Evolutionary conservation across 2,888 invertebrate genomes (phyloP).

Genomic region (Netelia fuscicornis): DNA sequence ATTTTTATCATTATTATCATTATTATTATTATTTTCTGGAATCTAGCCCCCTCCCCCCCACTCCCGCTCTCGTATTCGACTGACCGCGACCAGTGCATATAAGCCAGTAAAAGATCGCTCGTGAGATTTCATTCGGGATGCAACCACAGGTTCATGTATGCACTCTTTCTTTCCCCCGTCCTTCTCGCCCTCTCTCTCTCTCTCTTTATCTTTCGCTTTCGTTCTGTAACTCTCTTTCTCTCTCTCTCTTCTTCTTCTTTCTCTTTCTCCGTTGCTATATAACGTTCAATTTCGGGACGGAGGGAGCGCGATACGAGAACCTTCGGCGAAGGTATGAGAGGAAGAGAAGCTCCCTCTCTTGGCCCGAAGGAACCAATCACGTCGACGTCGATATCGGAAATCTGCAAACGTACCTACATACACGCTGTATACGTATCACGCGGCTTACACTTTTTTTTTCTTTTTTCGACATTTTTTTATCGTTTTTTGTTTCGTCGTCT

Average conservation of each 20-base stretch:
- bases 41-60: too few relatives aligned
- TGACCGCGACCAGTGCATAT: constrained; percentile 46
- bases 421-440: constrained; percentile 40
- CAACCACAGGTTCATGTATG: constrained; percentile 49
- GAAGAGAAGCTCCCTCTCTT: constrained; percentile 46
- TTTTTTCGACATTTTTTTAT: not conserved
- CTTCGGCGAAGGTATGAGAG: constrained; percentile 21
- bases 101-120: constrained; percentile 61
- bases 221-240: constrained; percentile 22
- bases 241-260: constrained; percentile 18
- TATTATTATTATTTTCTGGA: not conserved
- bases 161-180: constrained; percentile 18
- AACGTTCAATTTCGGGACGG: constrained; percentile 64
- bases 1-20: not conserved
- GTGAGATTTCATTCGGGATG: constrained; percentile 68
- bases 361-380: constrained; percentile 69
- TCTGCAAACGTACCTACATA: constrained; percentile 62
- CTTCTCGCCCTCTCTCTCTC: constrained; percentile 19
- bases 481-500: not conserved
- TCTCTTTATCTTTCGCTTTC: constrained; percentile 27
- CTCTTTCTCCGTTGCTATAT: constrained; percentile 37
- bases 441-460: constrained; percentile 16
- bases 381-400: constrained; percentile 68
- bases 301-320: constrained; percentile 23
- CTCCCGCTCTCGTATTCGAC: constrained; percentile 42